Conservation (phyloP, 2,797 vertebrate species). For the Hipposideros larvatus region DNA sequence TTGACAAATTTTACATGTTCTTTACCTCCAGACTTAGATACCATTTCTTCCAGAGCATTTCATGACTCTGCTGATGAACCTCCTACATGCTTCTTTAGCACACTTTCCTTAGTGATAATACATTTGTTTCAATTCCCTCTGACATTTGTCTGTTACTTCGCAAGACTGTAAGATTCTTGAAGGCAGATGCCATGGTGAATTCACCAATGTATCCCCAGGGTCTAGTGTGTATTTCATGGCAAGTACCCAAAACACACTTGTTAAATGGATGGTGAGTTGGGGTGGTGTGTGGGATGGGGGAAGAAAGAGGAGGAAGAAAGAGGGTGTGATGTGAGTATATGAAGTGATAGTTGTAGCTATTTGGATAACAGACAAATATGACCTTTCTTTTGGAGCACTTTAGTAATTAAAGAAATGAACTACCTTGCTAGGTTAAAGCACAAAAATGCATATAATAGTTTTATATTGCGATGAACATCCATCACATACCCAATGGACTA, state of each 20-base stretch:
- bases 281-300: fast-evolving
- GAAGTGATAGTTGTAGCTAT: not conserved
- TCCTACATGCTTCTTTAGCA: not conserved
- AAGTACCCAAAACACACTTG: too few relatives aligned
- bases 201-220: not conserved
- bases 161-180: not conserved
- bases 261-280: not conserved
- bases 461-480: not conserved
- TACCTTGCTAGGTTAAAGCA: not conserved
- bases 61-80: not conserved
- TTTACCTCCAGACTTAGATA: not conserved
- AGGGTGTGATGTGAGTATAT: not conserved
- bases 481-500: not conserved
- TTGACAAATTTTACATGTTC: not conserved
- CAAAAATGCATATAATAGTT: not conserved
- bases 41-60: not conserved
- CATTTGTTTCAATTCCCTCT: not conserved
- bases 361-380: not conserved
- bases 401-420: not conserved
- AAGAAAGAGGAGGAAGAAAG: not conserved
- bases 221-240: not conserved
- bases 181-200: not conserved
- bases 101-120: not conserved
- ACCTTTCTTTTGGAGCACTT: not conserved
- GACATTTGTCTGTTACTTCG: not conserved